Conservation (phyloP, 2,797 vertebrate species). For the Carduelis carduelis region DNA sequence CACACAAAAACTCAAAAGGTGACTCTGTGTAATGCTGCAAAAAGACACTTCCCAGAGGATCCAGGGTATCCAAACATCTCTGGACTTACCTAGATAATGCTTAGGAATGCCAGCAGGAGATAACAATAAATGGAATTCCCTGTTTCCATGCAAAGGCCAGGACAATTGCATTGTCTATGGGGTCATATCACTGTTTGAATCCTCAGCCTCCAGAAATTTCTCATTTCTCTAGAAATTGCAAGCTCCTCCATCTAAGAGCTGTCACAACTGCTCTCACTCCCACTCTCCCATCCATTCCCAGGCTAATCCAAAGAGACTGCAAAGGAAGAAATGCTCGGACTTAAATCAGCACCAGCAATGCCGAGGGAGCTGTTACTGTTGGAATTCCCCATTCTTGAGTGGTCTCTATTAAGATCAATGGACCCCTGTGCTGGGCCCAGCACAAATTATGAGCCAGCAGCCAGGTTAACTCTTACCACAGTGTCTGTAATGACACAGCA, state of each 20-base stretch:
- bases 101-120: neutral
- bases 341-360: slow-evolving; percentile 40
- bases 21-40: neutral
- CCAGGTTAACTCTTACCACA: slow-evolving; percentile 31
- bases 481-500: slow-evolving; percentile 30
- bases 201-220: neutral
- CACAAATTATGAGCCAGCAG: slow-evolving; percentile 36
- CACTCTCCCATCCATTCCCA: neutral
- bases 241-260: neutral
- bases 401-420: slow-evolving; percentile 53
- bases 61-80: neutral
- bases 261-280: slow-evolving; percentile 6
- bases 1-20: neutral
- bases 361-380: slow-evolving; percentile 15
- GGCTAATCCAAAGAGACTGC: slow-evolving; percentile 51
- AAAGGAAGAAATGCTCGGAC: neutral
- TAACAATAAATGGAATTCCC: neutral
- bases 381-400: neutral
- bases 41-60: neutral
- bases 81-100: neutral
- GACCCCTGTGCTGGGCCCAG: neutral
- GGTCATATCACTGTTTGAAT: neutral
- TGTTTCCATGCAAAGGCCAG: neutral
- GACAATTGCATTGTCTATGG: neutral
- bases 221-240: neutral